Evolutionary conservation across 2,888 invertebrate species (phyloP).

Genomic region (Callimorpha dominula): DNA sequence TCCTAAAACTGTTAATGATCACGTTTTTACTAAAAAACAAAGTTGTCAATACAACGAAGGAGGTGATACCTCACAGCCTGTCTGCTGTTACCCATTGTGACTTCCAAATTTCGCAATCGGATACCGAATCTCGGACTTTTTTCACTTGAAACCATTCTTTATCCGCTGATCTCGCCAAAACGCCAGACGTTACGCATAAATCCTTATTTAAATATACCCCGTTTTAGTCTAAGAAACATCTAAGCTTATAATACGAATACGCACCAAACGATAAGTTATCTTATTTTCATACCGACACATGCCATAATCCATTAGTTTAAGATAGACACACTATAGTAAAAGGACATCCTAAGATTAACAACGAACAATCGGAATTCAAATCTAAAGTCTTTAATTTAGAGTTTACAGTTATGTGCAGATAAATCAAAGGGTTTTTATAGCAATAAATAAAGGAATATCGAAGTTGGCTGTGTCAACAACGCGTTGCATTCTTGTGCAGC

Average conservation of each 20-base stretch:
- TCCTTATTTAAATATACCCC: slow-evolving; percentile 86
- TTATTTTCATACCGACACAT: slow-evolving; percentile 48
- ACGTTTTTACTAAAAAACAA: slow-evolving; percentile 45
- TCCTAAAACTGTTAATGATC: slow-evolving; percentile 52
- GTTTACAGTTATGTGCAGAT: slow-evolving; percentile 42
- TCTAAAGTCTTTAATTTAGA: background rate
- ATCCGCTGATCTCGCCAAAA: slow-evolving; percentile 85
- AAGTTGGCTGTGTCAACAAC: slow-evolving; percentile 86
- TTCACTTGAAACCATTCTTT: slow-evolving; percentile 75
- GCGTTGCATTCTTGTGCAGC: slow-evolving; percentile 85
- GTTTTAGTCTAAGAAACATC: slow-evolving; percentile 48
- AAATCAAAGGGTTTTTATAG: slow-evolving; percentile 80
- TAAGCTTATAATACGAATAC: slow-evolving; percentile 50
- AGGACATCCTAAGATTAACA: slow-evolving; percentile 58
- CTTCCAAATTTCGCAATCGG: slow-evolving; percentile 68
- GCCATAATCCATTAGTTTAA: slow-evolving; percentile 52
- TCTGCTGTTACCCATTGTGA: slow-evolving; percentile 66
- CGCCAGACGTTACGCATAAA: slow-evolving; percentile 85
- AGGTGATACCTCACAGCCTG: slow-evolving; percentile 63
- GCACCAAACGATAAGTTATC: slow-evolving; percentile 49
- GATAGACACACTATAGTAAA: slow-evolving; percentile 31
- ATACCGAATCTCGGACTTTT: slow-evolving; percentile 69
- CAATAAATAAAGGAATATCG: slow-evolving; percentile 87
- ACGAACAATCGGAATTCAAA: slow-evolving; percentile 34
- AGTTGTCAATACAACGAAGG: slow-evolving; percentile 49